A percentile compares a stretch with the other conserved stretches of the same genome.
phyloP scores from a whole-genome alignment of 2,113 vertebrate species.

The Turnix velox region DNA sequence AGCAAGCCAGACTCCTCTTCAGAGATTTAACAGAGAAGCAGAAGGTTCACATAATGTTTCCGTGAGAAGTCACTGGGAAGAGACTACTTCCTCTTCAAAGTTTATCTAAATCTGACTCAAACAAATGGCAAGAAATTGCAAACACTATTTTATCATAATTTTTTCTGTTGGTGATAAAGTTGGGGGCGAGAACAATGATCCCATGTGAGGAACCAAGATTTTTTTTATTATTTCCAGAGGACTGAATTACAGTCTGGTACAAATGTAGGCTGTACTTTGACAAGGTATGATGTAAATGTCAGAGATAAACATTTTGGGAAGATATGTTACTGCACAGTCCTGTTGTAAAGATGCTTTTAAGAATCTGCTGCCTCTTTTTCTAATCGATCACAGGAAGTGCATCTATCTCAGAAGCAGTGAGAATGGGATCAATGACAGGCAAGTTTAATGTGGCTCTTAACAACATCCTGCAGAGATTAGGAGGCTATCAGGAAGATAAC shows the following conservation, averaged over 20 bases:
- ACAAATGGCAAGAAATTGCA: not conserved
- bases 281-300: not conserved
- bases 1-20: not conserved
- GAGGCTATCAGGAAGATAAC: slow-evolving; percentile 44
- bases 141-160: not conserved
- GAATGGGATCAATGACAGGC: slow-evolving; percentile 24
- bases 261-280: not conserved
- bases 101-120: not conserved
- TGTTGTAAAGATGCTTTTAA: slow-evolving; percentile 25
- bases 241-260: not conserved
- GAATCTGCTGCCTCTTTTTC: slow-evolving; percentile 7
- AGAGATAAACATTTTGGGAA: slow-evolving; percentile 13
- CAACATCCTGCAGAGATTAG: slow-evolving; percentile 27
- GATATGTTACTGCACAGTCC: not conserved
- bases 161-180: not conserved
- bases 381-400: slow-evolving; percentile 42
- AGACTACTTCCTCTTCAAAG: not conserved
- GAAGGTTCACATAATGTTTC: not conserved
- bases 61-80: not conserved
- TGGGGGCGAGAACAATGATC: not conserved
- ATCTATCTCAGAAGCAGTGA: not conserved
- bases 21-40: not conserved
- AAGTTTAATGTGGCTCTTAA: slow-evolving; percentile 35
- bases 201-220: not conserved
- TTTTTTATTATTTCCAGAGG: not conserved